Conservation (phyloP, 2,888 invertebrate species). For the Drosophila lutescens region DNA sequence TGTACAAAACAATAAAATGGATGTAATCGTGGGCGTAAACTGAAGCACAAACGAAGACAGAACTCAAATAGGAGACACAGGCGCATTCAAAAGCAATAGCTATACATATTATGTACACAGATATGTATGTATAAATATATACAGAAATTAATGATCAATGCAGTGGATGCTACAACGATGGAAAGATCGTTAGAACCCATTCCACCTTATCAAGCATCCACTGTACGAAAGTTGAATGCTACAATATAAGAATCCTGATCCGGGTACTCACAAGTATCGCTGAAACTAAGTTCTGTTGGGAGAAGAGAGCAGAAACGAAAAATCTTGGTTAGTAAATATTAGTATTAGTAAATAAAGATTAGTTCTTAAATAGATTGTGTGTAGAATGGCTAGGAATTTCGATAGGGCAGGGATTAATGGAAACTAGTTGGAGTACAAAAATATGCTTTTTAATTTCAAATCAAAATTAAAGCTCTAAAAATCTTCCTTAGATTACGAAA, state of each 20-base stretch:
- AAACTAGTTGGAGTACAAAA: not conserved
- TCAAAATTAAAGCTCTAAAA: not conserved
- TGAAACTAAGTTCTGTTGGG: conserved; percentile 84
- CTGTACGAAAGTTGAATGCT: conserved; percentile 10
- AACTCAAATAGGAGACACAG: conserved; percentile 24
- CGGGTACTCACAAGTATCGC: conserved; percentile 84
- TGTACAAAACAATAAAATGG: not conserved
- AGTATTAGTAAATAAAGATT: conserved; percentile 36
- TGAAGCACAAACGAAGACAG: conserved; percentile 32
- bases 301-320: conserved; percentile 52
- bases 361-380: conserved; percentile 3
- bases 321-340: conserved; percentile 32
- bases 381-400: not conserved
- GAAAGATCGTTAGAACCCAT: not conserved
- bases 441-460: too few species aligned
- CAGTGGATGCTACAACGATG: conserved; percentile 16
- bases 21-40: conserved; percentile 2
- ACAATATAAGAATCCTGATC: conserved; percentile 10
- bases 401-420: not conserved
- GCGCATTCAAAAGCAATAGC: conserved; percentile 48
- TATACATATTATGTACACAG: conserved; percentile 31
- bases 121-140: conserved; percentile 24
- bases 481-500: not conserved
- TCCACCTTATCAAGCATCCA: conserved; percentile 2
- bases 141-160: conserved; percentile 15